Evolutionary conservation across 2,113 vertebrate genomes (phyloP), one percentile per base, ranked within the genome.

Genomic region (Gadus chalcogrammus): DNA sequence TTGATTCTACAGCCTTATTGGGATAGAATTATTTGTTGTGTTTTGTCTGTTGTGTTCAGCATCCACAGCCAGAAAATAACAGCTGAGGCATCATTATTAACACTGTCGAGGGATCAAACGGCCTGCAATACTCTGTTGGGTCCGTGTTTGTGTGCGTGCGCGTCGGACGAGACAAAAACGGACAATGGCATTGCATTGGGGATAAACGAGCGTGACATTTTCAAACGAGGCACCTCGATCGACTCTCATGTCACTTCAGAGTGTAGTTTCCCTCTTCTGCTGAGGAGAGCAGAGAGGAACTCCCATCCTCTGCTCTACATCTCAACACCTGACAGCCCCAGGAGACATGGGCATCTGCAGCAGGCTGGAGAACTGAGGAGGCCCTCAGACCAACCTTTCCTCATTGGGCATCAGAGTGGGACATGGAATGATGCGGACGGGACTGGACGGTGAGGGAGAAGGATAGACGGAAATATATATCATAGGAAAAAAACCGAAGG

Each of bases 21-120:
- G 31, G 31, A 31, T 3, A 31, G 31, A 31, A 31, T 3, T 1
- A 31, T 0, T 4, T 2, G n/a, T n/a, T n/a, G n/a, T n/a, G n/a
- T 2, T 67, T 75, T 24, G 72, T 79, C 59, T 7, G 60, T 2
- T 27, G 77, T 74, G 73, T 63, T 70, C 55, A 48, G 71, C 16
- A 55, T 42, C 77, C 58, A 24, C 79, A 74, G 64, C 73, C 73
- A 79, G 73, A 82, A 74, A 82, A 52, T 7, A 31, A 31, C 31
- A 31, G 77, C 84, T 86, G 73, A 86, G 76, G 68, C 79, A 79
- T 81, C 78, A 68, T 81, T 85, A 79, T 72, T 85, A 82, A 77
- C 79, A 80, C 67, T 74, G 73, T 74, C 66, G 60, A 82, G 74
- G 63, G 74, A 83, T 83, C 66, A 76, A 58, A 74, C 60, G 69